phyloP scores from a whole-genome alignment of 2,113 vertebrate species.

The human (Homo sapiens) region GRCh38 chr11:929001-929500 shows the following conservation, averaged over 20 bases:
- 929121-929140: neutral
- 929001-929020: fast-evolving
- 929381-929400: neutral
- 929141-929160: neutral
- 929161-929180: neutral
- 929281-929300: neutral
- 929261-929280: neutral
- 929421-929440: neutral
- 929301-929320: neutral
- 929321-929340: neutral
- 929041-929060: neutral
- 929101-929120: no score
- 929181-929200: neutral
- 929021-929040: neutral
- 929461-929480: neutral
- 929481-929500: neutral
- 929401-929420: neutral
- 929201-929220: neutral
- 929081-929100: neutral
- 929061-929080: neutral
- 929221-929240: fast-evolving
- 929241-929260: neutral
- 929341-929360: neutral
- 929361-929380: neutral
- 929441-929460: no score